Evolutionary conservation across 2,888 invertebrate species (phyloP).

Genomic region (Hyposoter didymator): DNA sequence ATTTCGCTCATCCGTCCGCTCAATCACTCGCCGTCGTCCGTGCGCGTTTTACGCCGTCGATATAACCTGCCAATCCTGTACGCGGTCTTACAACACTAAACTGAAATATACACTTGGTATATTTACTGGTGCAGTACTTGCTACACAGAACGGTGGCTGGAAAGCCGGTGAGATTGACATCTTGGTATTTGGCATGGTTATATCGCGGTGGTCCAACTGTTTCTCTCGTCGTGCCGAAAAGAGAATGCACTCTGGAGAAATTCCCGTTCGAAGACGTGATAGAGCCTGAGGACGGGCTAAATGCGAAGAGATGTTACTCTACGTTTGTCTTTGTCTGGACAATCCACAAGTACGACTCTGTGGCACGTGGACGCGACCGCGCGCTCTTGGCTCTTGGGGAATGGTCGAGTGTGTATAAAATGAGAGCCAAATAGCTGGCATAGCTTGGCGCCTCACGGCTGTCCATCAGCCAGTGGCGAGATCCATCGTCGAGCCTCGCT

Average conservation of each 20-base stretch:
- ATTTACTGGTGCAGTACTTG: conserved; percentile 55
- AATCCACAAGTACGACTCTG: conserved; percentile 49
- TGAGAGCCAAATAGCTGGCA: conserved; percentile 79
- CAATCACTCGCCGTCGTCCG: conserved; percentile 50
- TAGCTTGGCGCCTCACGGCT: conserved; percentile 80
- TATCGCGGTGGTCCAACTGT: conserved; percentile 67
- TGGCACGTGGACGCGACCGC: conserved; percentile 66
- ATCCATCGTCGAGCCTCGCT: conserved; percentile 63
- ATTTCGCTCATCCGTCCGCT: conserved; percentile 42
- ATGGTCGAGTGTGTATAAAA: conserved; percentile 69
- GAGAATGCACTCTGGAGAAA: conserved; percentile 62
- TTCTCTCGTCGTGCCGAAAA: conserved; percentile 37
- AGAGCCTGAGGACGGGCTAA: conserved; percentile 34
- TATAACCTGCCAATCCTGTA: conserved; percentile 48
- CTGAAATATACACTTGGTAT: conserved; percentile 43
- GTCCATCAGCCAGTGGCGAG: conserved; percentile 76
- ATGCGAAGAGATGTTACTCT: conserved; percentile 39
- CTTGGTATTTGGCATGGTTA: conserved; percentile 74
- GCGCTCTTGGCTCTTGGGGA: conserved; percentile 53
- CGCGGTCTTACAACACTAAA: conserved; percentile 36
- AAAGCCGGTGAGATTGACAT: conserved; percentile 72
- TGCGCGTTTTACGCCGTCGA: conserved; percentile 42
- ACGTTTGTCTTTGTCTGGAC: conserved; percentile 46
- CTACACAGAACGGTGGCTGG: conserved; percentile 49
- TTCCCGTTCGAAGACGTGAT: conserved; percentile 52